phyloP scores from a whole-genome alignment of 2,888 invertebrate genomes.

The Dermolepida albohirtum region DNA sequence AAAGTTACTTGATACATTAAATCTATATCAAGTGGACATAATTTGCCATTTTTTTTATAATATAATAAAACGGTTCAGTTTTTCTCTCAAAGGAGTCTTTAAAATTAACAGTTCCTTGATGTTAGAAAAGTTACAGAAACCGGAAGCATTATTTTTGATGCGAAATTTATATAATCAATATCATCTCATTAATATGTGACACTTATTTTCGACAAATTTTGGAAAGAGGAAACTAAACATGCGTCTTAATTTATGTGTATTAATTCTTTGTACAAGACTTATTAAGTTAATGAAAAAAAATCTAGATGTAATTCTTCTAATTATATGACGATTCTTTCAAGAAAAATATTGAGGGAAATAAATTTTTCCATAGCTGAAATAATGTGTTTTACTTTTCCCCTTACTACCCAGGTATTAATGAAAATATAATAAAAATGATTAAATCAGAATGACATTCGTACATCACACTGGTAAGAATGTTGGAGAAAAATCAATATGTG shows the following conservation, averaged over 20 bases:
- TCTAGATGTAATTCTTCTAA: slow-evolving; percentile 29
- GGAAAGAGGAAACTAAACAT: not conserved
- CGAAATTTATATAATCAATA: not conserved
- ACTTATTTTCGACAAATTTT: too few relatives aligned
- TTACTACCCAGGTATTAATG: not conserved
- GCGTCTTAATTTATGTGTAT: slow-evolving; percentile 7
- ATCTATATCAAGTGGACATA: too few relatives aligned
- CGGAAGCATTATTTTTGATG: too few relatives aligned
- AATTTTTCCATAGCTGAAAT: slow-evolving; percentile 36
- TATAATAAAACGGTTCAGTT: too few relatives aligned
- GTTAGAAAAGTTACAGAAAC: too few relatives aligned
- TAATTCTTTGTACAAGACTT: slow-evolving; percentile 31
- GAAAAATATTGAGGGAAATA: slow-evolving; percentile 29
- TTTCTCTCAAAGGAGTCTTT: too few relatives aligned
- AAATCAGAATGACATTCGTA: too few relatives aligned
- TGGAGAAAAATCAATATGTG: too few relatives aligned
- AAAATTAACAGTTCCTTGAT: too few relatives aligned
- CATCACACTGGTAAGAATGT: too few relatives aligned
- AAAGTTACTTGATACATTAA: too few relatives aligned
- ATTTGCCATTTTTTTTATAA: too few relatives aligned
- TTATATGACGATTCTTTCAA: slow-evolving; percentile 33
- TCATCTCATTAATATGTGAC: not conserved
- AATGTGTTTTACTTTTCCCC: slow-evolving; percentile 25
- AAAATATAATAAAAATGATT: not conserved
- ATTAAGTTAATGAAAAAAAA: slow-evolving; percentile 29